Evolutionary conservation across 2,797 vertebrate genomes (phyloP).

Genomic region (Eleutherodactylus coqui): DNA sequence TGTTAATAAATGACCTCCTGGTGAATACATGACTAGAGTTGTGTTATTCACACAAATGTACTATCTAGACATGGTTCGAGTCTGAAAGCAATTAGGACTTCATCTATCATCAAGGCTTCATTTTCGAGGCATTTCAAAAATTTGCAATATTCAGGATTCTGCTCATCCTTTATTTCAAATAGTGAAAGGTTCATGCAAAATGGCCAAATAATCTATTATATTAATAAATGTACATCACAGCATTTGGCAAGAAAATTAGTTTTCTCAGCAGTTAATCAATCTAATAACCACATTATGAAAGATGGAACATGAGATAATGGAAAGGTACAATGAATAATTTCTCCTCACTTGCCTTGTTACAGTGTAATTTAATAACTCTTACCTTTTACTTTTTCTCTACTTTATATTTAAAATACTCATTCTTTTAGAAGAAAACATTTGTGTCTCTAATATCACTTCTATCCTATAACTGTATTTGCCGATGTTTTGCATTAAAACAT

Average conservation of each 20-base stretch:
- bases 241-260: not conserved
- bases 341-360: not conserved
- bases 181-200: not conserved
- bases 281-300: not conserved
- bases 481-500: too few species aligned
- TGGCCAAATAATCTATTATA: not conserved
- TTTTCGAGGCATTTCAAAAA: not conserved
- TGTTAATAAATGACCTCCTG: not conserved
- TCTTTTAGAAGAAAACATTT: not conserved
- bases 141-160: not conserved
- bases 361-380: not conserved
- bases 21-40: not conserved
- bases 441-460: too few species aligned
- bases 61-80: not conserved
- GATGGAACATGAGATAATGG: not conserved
- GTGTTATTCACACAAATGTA: not conserved
- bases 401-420: not conserved
- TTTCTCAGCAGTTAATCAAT: not conserved
- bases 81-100: not conserved
- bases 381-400: not conserved
- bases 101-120: slow-evolving; percentile 13
- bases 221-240: not conserved
- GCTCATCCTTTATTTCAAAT: not conserved
- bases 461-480: too few species aligned
- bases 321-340: not conserved